phyloP scores from a whole-genome alignment of 92 coral and sea anemone species.

The Porites rus region DNA sequence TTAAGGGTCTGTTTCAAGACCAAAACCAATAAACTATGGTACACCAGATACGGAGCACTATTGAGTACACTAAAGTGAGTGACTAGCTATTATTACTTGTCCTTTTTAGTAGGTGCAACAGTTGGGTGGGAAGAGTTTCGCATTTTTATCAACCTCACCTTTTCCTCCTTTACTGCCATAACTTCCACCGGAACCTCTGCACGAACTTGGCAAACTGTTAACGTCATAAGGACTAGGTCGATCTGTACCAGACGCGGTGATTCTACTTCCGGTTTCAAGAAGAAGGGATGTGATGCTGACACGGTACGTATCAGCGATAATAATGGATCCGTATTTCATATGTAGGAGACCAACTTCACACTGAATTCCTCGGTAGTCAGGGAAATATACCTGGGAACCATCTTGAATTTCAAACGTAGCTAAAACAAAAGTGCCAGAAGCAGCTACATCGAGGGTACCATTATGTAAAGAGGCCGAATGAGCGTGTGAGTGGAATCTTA shows the following conservation, averaged over 20 bases:
- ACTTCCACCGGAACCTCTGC: slow-evolving; percentile 93
- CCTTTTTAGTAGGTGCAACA: background rate
- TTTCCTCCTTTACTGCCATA: slow-evolving; percentile 91
- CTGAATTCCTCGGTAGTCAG: slow-evolving; percentile 80
- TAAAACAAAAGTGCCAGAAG: slow-evolving; percentile 82
- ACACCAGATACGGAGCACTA: too few relatives aligned
- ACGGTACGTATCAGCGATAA: slow-evolving; percentile 81
- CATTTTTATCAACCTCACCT: slow-evolving; percentile 42
- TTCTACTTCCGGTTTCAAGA: slow-evolving; percentile 92
- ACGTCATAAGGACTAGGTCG: slow-evolving; percentile 77
- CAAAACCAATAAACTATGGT: background rate
- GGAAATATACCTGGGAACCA: slow-evolving; percentile 89
- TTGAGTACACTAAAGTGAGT: background rate
- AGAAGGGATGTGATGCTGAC: slow-evolving; percentile 77
- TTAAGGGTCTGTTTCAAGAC: background rate
- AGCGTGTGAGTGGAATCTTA: slow-evolving; percentile 66
- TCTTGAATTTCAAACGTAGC: slow-evolving; percentile 91
- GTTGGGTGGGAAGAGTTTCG: background rate
- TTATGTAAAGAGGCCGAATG: slow-evolving; percentile 84
- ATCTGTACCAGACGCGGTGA: slow-evolving; percentile 88
- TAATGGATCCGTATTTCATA: slow-evolving; percentile 87
- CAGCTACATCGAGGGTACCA: slow-evolving; percentile 62
- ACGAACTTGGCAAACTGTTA: slow-evolving; percentile 62
- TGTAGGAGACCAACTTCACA: slow-evolving; percentile 86
- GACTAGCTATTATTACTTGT: background rate